phyloP scores from a whole-genome alignment of 2,113 vertebrate genomes.

The Hippocampus barbouri region DNA sequence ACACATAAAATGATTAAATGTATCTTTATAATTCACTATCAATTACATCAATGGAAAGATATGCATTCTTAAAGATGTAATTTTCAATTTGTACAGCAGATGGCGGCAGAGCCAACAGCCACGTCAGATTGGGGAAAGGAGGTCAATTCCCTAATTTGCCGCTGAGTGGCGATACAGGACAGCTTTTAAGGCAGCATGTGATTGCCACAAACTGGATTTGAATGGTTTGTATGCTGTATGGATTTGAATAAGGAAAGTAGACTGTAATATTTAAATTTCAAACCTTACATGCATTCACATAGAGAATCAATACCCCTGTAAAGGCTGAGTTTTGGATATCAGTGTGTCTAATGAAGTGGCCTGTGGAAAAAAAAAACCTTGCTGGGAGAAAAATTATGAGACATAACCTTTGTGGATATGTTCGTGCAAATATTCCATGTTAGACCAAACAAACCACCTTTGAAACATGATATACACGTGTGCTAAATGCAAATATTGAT shows the following conservation, averaged over 20 bases:
- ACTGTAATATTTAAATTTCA: not conserved
- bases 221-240: not conserved
- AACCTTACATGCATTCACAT: not conserved
- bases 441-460: not conserved
- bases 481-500: conserved; percentile 4
- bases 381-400: no score
- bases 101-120: conserved; percentile 17
- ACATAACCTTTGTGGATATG: not conserved
- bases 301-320: not conserved
- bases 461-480: not conserved
- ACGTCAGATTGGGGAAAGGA: no score
- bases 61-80: not conserved
- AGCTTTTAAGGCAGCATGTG: not conserved
- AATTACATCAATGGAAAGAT: not conserved
- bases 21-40: not conserved
- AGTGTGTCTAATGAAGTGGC: not conserved
- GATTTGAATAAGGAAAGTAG: not conserved
- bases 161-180: conserved; percentile 30
- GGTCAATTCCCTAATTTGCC: conserved; percentile 17
- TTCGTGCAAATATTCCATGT: not conserved
- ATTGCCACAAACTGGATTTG: not conserved
- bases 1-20: not conserved
- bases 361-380: not conserved
- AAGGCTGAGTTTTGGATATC: not conserved
- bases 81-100: conserved; percentile 26